phyloP scores from a whole-genome alignment of 2,797 vertebrate genomes.

The Phoeniculus purpureus region DNA sequence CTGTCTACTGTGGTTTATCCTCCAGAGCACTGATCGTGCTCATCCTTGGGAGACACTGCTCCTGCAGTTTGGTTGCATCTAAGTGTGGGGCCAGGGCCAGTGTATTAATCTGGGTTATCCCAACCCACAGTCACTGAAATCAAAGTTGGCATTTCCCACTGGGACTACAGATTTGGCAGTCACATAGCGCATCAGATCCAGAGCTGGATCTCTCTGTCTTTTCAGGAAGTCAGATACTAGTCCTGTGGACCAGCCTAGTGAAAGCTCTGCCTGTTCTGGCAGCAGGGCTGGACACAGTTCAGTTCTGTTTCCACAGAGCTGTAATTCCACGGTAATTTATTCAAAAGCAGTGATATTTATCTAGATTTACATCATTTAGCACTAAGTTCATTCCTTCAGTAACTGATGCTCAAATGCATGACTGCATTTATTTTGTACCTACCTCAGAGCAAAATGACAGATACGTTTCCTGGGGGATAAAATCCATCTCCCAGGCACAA shows the following conservation, averaged over 20 bases:
- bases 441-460: slow-evolving; percentile 65
- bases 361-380: slow-evolving; percentile 63
- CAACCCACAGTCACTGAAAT: not conserved
- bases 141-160: not conserved
- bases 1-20: not conserved
- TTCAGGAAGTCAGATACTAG: not conserved
- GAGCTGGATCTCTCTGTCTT: not conserved
- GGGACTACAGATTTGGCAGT: not conserved
- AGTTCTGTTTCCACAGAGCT: not conserved
- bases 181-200: not conserved
- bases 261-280: not conserved
- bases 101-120: not conserved
- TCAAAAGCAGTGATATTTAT: slow-evolving; percentile 38
- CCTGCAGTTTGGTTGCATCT: not conserved
- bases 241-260: not conserved
- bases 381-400: not conserved
- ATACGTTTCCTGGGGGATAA: slow-evolving; percentile 60
- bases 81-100: not conserved
- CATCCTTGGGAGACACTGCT: not conserved
- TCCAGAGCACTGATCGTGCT: not conserved
- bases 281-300: not conserved
- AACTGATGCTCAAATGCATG: slow-evolving; percentile 41
- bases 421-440: slow-evolving; percentile 50
- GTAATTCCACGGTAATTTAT: slow-evolving; percentile 44
- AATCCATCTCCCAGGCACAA: slow-evolving; percentile 60